Conservation (phyloP, 2,888 invertebrate genomes). For the Bhutanitis thaidina region DNA sequence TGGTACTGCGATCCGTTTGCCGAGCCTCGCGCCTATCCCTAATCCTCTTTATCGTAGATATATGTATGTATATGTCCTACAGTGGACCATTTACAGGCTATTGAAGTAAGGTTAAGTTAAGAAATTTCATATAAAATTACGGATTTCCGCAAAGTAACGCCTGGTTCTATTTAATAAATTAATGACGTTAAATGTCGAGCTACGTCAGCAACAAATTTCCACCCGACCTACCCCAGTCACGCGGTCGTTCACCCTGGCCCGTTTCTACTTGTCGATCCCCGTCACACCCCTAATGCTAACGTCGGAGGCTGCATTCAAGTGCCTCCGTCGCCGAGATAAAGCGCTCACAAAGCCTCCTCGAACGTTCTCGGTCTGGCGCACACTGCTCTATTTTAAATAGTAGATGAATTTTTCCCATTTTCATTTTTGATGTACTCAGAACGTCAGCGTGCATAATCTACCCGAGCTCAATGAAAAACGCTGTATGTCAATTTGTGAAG, state of each 20-base stretch:
- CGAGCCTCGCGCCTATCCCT: no score
- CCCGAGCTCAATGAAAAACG: not conserved
- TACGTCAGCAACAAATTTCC: slow-evolving; percentile 17
- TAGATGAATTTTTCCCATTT: slow-evolving; percentile 45
- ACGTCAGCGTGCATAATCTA: slow-evolving; percentile 17
- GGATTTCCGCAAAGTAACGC: no score
- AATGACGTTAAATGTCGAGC: slow-evolving; percentile 23
- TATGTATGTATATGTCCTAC: no score
- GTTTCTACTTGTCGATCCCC: slow-evolving; percentile 28
- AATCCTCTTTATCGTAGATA: no score
- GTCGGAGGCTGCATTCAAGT: slow-evolving; percentile 43
- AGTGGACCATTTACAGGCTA: no score
- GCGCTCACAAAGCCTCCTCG: slow-evolving; percentile 48
- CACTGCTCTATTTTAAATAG: slow-evolving; percentile 58
- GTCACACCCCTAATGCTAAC: slow-evolving; percentile 26
- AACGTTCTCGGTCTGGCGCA: slow-evolving; percentile 45
- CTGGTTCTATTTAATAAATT: no score
- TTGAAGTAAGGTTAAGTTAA: no score
- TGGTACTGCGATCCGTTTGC: no score
- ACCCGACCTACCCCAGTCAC: slow-evolving; percentile 37
- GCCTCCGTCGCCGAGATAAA: slow-evolving; percentile 45
- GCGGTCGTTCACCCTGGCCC: slow-evolving; percentile 40
- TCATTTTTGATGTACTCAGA: slow-evolving; percentile 34
- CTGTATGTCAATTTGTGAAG: slow-evolving; percentile 2
- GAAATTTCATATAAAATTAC: no score